phyloP scores from a whole-genome alignment of 2,113 vertebrate genomes.

The Propithecus coquereli region DNA sequence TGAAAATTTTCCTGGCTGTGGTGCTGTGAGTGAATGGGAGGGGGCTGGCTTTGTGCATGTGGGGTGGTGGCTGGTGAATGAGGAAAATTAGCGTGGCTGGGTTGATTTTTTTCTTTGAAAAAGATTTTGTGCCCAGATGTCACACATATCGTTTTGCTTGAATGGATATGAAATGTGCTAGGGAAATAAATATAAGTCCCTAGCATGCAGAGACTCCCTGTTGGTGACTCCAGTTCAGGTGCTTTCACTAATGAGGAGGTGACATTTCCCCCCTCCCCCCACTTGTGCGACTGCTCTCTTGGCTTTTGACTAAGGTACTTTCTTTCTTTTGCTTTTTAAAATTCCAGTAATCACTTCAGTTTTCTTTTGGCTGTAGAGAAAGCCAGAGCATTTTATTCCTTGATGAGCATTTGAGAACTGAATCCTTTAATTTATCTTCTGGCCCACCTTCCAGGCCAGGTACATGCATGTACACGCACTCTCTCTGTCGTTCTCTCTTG shows the following conservation, averaged over 20 bases:
- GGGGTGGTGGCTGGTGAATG: neutral
- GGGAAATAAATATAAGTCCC: conserved; percentile 1
- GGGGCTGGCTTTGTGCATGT: neutral
- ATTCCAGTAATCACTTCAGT: conserved; percentile 12
- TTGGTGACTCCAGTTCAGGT: neutral
- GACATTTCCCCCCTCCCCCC: neutral
- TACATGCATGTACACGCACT: fast-evolving
- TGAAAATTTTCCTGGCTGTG: neutral
- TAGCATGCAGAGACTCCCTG: neutral
- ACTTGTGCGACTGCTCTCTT: neutral
- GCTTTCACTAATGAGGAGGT: neutral
- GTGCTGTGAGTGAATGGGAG: neutral
- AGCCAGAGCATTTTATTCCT: neutral
- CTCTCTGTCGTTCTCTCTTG: neutral
- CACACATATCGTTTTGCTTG: neutral
- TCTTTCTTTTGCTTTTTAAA: conserved; percentile 22
- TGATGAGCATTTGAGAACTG: neutral
- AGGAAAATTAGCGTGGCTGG: neutral
- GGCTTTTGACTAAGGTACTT: neutral
- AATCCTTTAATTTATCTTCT: neutral
- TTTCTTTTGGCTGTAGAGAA: conserved; percentile 26
- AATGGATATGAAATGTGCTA: neutral
- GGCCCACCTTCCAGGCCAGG: neutral
- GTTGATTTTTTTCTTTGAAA: conserved; percentile 36
- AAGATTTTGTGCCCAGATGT: conserved; percentile 19